These are phyloP conservation scores for Nibea coibor DNA, from an alignment of 2,113 vertebrate species.

Conservation along the genomic window DNA sequence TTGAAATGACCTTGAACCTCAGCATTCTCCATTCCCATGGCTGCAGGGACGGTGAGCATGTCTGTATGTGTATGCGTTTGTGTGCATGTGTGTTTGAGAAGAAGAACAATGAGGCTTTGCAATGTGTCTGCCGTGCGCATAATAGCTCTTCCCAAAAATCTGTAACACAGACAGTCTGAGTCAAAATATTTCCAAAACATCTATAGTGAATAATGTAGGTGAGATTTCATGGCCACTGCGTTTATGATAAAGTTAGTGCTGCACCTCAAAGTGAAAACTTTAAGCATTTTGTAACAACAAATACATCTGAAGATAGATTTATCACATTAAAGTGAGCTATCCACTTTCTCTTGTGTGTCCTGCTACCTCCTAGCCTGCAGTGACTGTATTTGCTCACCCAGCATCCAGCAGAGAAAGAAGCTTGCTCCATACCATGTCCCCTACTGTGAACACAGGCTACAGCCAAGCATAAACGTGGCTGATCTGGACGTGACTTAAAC, in stretches of 20 bases:
- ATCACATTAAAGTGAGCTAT: slow-evolving; percentile 10
- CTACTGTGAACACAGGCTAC: slow-evolving; percentile 66
- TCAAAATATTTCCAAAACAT: slow-evolving; percentile 13
- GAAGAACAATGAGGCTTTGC: slow-evolving; percentile 59
- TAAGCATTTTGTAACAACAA: neutral
- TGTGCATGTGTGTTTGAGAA: slow-evolving; percentile 49
- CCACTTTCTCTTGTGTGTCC: neutral
- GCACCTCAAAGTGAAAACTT: neutral
- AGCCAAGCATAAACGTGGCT: slow-evolving; percentile 46
- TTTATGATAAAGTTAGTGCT: neutral
- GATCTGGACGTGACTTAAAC: slow-evolving; percentile 68
- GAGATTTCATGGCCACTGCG: neutral
- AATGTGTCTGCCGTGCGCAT: slow-evolving; percentile 42
- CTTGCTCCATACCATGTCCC: slow-evolving; percentile 52
- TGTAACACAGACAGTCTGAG: neutral
- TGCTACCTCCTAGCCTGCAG: slow-evolving; percentile 3
- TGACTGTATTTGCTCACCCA: slow-evolving; percentile 54
- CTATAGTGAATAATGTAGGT: neutral
- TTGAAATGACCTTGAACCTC: slow-evolving; percentile 83
- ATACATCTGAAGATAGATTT: neutral
- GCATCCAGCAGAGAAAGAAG: slow-evolving; percentile 55
- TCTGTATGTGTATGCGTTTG: slow-evolving; percentile 60
- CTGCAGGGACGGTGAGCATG: slow-evolving; percentile 72
- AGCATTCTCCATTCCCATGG: slow-evolving; percentile 77
- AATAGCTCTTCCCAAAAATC: slow-evolving; percentile 28